Base-by-base conservation (phyloP, 2,113 vertebrate species). In the Cercopithecus mona region DNA sequence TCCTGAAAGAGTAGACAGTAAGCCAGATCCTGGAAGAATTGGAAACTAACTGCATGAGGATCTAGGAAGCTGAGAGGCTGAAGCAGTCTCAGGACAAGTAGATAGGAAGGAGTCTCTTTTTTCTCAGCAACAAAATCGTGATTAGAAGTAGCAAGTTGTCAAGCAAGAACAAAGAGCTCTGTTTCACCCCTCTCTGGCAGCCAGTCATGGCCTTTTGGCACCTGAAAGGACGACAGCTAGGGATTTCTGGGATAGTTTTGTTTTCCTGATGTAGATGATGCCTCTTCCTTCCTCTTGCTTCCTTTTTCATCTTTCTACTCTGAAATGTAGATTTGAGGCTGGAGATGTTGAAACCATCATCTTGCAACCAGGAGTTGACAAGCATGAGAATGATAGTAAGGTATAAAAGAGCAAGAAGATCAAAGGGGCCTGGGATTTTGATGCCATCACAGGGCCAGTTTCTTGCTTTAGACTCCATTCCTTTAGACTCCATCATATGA, bases 1-100 rank as follows among this genome's bases (percentile, higher is more conserved):
- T 83, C 66, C 94, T 93, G 88, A 92, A 97, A 78, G 97, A 97
- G 90, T 80, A 97, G 91, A 97, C 70, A 97, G 93, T 96, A 96
- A 94, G 96, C 87, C 88, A 96, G 85, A 48, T 97, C 73, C 87
- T 94, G 93, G 66, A 94, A 86, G 45, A 95, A 93, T 79, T 93
- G 94, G 96, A 75, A 97, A 70, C 32, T 75, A 97, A 96, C 78
- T 96, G 59, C 93, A 79, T 75, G 76, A 94, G 76, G 40, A 45
- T 70, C 48, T 98, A 88, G 50, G 79, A 90, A 96, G 48, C 75
- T 68, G 76, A 95, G 78, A 43, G 61, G 35, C 55, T 89, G 55
- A 40, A 70, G 55, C 50, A 82, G 82, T 66, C 45, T 79, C 43
- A 38, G 52, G 43, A 32, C 3, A 18, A 59, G 35, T 5, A 55